Evolutionary conservation across 1,140 invertebrate species (phyloP).

Genomic region (Bombus breviceps): DNA sequence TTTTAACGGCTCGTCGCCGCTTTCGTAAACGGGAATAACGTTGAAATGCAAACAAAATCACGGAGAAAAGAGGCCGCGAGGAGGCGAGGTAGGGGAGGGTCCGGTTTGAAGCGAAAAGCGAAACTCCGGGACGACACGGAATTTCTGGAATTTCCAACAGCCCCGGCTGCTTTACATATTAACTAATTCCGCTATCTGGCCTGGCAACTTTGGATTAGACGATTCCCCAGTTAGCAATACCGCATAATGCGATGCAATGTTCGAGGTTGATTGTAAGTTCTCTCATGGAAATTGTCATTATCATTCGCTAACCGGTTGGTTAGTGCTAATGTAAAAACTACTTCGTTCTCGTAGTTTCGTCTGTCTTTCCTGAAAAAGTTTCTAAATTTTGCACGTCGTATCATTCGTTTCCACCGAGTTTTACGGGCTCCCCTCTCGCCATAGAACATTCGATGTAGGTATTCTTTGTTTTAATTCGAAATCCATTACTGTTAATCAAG

Average conservation of each 20-base stretch:
- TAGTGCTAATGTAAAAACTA: constrained; percentile 18
- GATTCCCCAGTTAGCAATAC: constrained; percentile 66
- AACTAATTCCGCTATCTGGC: constrained; percentile 63
- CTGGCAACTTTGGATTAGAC: constrained; percentile 65
- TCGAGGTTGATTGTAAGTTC: constrained; percentile 58
- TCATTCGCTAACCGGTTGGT: constrained; percentile 48
- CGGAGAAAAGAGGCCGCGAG: background rate
- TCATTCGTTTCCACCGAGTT: background rate
- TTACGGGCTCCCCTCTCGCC: background rate
- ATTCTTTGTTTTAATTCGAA: background rate
- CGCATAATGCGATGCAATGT: constrained; percentile 54
- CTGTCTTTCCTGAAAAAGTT: background rate
- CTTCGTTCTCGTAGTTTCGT: background rate
- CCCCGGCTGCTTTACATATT: constrained; percentile 63
- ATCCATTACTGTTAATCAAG: background rate
- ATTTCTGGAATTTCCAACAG: constrained; percentile 50
- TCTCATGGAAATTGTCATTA: constrained; percentile 50
- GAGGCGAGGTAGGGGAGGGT: too few relatives aligned
- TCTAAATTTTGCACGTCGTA: background rate
- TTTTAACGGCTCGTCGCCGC: constrained; percentile 37
- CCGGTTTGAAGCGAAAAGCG: constrained; percentile 7
- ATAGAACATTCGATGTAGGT: too few relatives aligned
- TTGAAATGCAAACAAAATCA: constrained; percentile 46
- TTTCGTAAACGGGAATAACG: constrained; percentile 18
- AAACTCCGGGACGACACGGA: constrained; percentile 48